Conservation (phyloP, 2,797 vertebrate genomes). For the Aplochiton taeniatus region DNA sequence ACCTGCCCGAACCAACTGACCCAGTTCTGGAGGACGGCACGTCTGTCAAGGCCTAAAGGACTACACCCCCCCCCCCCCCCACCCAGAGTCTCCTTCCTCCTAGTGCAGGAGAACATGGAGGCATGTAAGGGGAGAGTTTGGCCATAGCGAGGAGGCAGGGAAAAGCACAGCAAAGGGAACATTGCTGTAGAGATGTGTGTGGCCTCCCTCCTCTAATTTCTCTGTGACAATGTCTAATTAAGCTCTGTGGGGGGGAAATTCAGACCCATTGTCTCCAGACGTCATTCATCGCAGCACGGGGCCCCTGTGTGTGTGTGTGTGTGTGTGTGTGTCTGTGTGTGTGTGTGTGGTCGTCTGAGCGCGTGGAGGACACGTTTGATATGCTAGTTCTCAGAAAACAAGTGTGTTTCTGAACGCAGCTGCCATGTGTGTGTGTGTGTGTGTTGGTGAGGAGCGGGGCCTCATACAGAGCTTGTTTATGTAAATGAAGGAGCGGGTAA, state of each 20-base stretch:
- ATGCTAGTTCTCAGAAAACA: not conserved
- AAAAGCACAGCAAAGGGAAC: not conserved
- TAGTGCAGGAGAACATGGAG: not conserved
- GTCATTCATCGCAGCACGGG: slow-evolving; percentile 67
- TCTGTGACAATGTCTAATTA: slow-evolving; percentile 75
- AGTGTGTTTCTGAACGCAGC: slow-evolving; percentile 33
- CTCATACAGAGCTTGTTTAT: slow-evolving; percentile 6
- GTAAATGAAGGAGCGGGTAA: not conserved
- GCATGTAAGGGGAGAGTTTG: not conserved
- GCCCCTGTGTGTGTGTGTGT: not conserved
- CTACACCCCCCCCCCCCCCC: too few species aligned
- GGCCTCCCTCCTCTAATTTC: slow-evolving; percentile 66
- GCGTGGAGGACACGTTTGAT: not conserved
- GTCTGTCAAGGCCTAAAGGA: too few species aligned
- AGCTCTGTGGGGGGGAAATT: slow-evolving; percentile 53
- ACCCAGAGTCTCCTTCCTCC: slow-evolving; percentile 3
- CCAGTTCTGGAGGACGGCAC: too few species aligned
- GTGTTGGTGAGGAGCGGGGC: slow-evolving; percentile 9
- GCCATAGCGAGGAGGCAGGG: not conserved
- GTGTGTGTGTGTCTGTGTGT: slow-evolving; percentile 2
- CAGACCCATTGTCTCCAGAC: slow-evolving; percentile 63
- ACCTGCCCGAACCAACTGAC: too few species aligned
- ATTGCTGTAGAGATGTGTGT: slow-evolving; percentile 10
- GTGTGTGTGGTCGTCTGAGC: slow-evolving; percentile 21
- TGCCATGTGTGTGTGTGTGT: slow-evolving; percentile 12